phyloP scores from a whole-genome alignment of 2,797 vertebrate genomes.

The Kryptopterus vitreolus region DNA sequence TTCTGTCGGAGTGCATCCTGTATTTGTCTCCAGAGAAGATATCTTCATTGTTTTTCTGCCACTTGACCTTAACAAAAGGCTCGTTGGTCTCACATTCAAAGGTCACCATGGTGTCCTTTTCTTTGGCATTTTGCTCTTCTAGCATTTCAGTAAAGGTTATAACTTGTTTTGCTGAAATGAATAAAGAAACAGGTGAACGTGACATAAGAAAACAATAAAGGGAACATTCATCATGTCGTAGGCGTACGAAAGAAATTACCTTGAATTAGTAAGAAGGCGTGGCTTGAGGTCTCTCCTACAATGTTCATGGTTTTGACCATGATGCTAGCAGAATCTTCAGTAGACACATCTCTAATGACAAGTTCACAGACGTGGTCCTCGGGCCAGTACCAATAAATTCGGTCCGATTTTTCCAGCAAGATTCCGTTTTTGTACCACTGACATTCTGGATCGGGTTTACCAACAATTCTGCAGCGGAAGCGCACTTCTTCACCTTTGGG shows the following conservation, averaged over 20 bases:
- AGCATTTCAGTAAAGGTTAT: conserved; percentile 84
- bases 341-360: conserved; percentile 89
- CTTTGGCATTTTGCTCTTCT: conserved; percentile 83
- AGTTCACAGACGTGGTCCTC: conserved; percentile 95
- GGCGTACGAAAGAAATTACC: conserved; percentile 69
- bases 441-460: conserved; percentile 95
- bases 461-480: conserved; percentile 88
- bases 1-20: conserved; percentile 96
- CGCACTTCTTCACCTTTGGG: conserved; percentile 83
- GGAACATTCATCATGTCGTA: background rate
- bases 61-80: conserved; percentile 95
- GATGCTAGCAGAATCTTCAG: conserved; percentile 94
- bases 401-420: conserved; percentile 88
- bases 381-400: conserved; percentile 96
- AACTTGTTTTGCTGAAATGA: conserved; percentile 81
- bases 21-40: conserved; percentile 94
- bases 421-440: conserved; percentile 98
- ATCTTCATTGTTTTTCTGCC: conserved; percentile 87
- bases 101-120: conserved; percentile 92
- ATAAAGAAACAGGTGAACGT: background rate
- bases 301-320: conserved; percentile 97
- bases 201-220: background rate
- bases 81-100: conserved; percentile 98
- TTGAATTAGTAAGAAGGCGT: conserved; percentile 95
- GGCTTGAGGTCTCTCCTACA: conserved; percentile 94